These are phyloP conservation scores for Vannuccia rotundouncinata DNA, from an alignment of 2,888 invertebrate genomes.

Conservation along the genomic window DNA sequence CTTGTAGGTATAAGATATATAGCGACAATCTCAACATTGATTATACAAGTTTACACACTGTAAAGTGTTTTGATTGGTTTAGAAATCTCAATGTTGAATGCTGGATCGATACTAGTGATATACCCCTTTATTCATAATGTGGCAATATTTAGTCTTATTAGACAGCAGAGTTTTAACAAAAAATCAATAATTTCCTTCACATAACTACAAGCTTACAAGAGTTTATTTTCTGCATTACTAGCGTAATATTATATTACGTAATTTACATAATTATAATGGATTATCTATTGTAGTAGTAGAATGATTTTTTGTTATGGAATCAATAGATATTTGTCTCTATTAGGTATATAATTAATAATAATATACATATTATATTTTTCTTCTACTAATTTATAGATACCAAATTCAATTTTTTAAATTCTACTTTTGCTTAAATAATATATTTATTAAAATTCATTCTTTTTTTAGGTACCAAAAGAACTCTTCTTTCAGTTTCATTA, in stretches of 20 bases:
- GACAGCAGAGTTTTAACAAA: not conserved
- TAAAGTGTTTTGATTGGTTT: not conserved
- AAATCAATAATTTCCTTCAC: not conserved
- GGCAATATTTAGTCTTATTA: not conserved
- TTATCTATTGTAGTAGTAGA: no score
- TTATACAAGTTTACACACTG: not conserved
- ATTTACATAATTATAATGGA: no score
- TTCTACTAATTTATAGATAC: no score
- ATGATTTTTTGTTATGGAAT: no score
- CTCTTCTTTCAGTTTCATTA: not conserved
- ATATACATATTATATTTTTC: no score
- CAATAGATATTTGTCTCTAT: no score
- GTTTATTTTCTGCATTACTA: no score
- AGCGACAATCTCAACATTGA: not conserved
- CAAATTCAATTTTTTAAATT: not conserved
- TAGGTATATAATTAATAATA: not conserved
- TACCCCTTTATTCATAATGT: no score
- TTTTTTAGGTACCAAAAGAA: not conserved
- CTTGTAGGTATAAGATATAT: not conserved
- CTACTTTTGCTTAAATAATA: no score
- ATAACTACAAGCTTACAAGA: not conserved
- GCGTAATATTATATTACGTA: no score
- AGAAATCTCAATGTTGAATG: not conserved
- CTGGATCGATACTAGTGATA: no score
- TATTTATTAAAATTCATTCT: no score